Base-by-base conservation (phyloP, 1,140 invertebrate species). In the Halesus radiatus region DNA sequence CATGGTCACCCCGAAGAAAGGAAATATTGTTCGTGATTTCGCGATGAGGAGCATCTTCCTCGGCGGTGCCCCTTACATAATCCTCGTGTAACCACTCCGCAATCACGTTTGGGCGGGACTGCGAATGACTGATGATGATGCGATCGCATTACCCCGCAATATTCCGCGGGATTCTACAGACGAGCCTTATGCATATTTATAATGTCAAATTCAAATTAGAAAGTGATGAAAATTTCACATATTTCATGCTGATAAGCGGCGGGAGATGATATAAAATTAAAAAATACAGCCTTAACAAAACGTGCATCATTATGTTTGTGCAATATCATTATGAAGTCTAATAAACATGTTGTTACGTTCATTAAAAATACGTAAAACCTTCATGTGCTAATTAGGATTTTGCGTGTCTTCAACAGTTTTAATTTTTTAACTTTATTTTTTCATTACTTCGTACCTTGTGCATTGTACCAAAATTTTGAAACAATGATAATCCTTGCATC, bases 31-130 rank as follows among this genome's bases (percentile, higher is more conserved):
- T 74, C 70, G 70, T 74, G 70, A 53, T 74, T 56, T 56, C 20
- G 53, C 70, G 70, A 74, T 56, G 50, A 54, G 53, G 53, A 74
- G 29, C 70, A 74, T 74, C 70, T 74, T 74, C 70, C 22, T n/a
- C 50, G 70, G 18, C 50, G 50, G 50, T 53, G 50, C 10, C 70
- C 70, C 70, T 74, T 74, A 74, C 54, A 52, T 74, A 74, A 74
- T 20, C 70, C 70, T 54, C 50, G 70, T 74, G 70, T 74, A 74
- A 74, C 70, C 70, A 74, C 29, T 45, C 53, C 26, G 52, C 70
- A 56, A 74, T 74, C 70, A 74, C 70, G 70, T 56, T 74, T 74
- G 70, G 70, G 70, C 70, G 70, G 70, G 50, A 74, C 70, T 26
- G 50, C 22, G 4, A 37, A 74, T 74, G 50, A 56, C 70, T 56